Evolutionary conservation across 2,113 vertebrate species (phyloP).

Genomic region (Gavia stellata): DNA sequence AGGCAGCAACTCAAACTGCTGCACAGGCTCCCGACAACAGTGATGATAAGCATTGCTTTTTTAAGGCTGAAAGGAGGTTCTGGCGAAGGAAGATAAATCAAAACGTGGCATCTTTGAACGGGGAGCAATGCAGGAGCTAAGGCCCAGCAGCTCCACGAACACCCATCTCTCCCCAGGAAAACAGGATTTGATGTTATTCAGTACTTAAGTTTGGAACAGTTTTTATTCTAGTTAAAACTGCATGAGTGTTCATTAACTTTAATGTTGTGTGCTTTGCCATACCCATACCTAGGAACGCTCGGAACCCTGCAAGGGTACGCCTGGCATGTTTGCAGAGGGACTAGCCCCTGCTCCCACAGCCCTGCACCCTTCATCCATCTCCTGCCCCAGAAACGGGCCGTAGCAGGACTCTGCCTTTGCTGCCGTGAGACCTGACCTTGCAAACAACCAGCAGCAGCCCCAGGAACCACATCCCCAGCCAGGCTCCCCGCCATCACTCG

Average conservation of each 20-base stretch:
- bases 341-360: not conserved
- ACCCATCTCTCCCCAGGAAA: not conserved
- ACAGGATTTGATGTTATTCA: not conserved
- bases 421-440: not conserved
- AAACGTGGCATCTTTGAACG: not conserved
- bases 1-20: conserved; percentile 20
- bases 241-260: not conserved
- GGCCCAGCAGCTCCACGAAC: not conserved
- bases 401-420: not conserved
- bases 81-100: not conserved
- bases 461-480: not conserved
- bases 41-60: not conserved
- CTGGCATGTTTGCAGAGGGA: not conserved
- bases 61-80: not conserved
- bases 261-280: not conserved
- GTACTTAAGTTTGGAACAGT: not conserved
- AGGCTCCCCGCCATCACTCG: not conserved
- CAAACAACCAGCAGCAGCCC: not conserved
- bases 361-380: not conserved
- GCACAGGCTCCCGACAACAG: not conserved
- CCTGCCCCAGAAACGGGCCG: not conserved
- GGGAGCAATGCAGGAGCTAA: not conserved
- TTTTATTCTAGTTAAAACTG: not conserved
- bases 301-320: not conserved
- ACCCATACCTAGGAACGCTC: not conserved